Percentiles rank a stretch among this genome's conserved stretches.
Evolutionary conservation across 1,140 invertebrate species (phyloP).

Genomic region (Brachionus rotundiformis): DNA sequence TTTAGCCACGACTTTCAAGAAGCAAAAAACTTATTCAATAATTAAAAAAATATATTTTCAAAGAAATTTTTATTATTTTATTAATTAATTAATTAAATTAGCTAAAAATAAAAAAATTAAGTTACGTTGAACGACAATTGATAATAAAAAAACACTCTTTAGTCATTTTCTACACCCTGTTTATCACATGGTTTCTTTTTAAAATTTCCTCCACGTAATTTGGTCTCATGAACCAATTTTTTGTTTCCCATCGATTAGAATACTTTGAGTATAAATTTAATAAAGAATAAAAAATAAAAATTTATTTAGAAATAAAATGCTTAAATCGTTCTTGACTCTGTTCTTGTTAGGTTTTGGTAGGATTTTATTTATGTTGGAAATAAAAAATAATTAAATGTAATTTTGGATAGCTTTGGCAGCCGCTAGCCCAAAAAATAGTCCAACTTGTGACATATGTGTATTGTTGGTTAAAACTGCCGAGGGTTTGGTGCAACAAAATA

Average conservation of each 20-base stretch:
- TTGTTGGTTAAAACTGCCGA: neutral
- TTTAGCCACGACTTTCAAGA: too few species aligned
- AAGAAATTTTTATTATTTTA: too few species aligned
- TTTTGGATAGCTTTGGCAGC: neutral
- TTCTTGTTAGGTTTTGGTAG: neutral
- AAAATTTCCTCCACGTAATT: neutral
- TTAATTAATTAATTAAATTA: too few species aligned
- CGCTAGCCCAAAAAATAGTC: neutral
- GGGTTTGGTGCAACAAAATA: neutral
- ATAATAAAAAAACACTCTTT: neutral
- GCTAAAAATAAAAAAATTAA: too few species aligned
- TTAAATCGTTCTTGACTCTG: neutral
- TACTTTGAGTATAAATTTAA: neutral
- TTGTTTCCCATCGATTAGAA: neutral
- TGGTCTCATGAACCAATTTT: slow-evolving; percentile 7
- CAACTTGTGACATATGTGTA: slow-evolving; percentile 25
- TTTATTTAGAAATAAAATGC: neutral
- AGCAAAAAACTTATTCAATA: too few species aligned
- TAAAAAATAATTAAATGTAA: neutral
- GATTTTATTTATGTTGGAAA: neutral
- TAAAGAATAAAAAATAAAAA: neutral
- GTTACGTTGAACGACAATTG: neutral
- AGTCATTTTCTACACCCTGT: neutral
- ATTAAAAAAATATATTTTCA: too few species aligned
- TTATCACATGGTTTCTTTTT: neutral